phyloP scores from a whole-genome alignment of 2,113 vertebrate species.

The Capricornis sumatraensis region DNA sequence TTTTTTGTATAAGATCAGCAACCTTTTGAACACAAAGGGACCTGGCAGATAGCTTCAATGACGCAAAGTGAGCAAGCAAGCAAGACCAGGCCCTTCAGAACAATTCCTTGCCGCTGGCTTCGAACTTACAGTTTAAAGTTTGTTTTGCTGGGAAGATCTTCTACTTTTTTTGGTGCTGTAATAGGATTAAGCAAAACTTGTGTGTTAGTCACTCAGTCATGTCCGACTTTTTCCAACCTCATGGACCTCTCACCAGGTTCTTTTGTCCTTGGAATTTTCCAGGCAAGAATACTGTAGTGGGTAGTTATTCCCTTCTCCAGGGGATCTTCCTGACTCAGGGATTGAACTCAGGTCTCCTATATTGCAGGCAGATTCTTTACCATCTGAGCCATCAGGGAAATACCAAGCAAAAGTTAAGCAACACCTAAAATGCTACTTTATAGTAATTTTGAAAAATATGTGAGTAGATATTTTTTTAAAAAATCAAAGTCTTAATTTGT shows the following conservation, averaged over 20 bases:
- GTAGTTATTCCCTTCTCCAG: neutral
- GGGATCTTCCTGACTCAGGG: neutral
- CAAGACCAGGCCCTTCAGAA: neutral
- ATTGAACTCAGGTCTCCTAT: fast-evolving
- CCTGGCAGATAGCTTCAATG: slow-evolving; percentile 27
- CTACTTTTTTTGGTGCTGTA: neutral
- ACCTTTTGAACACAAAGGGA: slow-evolving; percentile 67
- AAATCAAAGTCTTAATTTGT: neutral
- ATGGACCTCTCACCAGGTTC: neutral
- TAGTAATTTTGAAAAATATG: neutral
- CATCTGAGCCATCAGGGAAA: neutral
- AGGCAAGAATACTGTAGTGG: neutral
- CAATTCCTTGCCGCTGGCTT: neutral
- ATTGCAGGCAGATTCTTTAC: neutral
- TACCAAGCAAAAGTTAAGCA: neutral
- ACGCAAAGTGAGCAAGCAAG: neutral
- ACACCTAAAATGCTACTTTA: neutral
- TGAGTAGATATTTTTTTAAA: neutral
- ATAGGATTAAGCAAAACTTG: neutral
- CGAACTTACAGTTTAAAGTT: neutral
- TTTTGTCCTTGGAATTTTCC: neutral
- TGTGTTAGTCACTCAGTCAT: neutral
- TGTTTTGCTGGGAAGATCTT: neutral
- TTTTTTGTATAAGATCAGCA: slow-evolving; percentile 39
- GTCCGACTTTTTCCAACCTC: neutral